Evolutionary conservation across 2,797 vertebrate species (phyloP), one percentile per base, ranked within the genome.

Genomic region (Vireo griseus): DNA sequence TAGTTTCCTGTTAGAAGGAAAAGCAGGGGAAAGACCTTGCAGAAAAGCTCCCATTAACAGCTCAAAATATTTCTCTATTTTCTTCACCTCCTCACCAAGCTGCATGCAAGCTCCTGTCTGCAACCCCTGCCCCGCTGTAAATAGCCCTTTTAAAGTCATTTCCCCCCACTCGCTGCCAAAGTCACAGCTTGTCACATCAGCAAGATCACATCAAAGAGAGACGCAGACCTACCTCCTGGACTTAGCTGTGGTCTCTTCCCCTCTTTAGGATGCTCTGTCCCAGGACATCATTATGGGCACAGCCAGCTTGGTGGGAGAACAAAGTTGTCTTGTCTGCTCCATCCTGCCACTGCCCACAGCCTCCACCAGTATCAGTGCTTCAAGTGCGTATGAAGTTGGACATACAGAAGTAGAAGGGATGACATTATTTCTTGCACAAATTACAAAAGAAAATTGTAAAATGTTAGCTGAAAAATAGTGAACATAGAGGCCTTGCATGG

Each of bases 161-260:
- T 7, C 28, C 16, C 65, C 10, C 83, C 9, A 5, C 2, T 9
- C 1, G 1, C 19, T 5, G 5, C 42, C 15, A 9, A 44, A 75
- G 40, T 54, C 58, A 57, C 35, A 67, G 59, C 24, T 44, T 55
- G 28, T 72, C 37, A 44, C 16, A 47, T 48, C 18, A 39, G 54
- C 50, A 45, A 50, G 73, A 80, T 14, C 6, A 11, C 37, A 61
- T 39, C 65, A 42, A 47, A 40, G 20, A 51, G 26, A 44, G 33
- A 16, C 48, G 58, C 63, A 80, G 39, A 94, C 87, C 48, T 84
- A 96, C 95, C 95, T 94, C 84, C 61, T 58, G 29, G 51, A 24
- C 5, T 82, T 62, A 21, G 45, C 40, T 85, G 69, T 45, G 55
- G 29, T 47, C 44, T 77, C 57, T 48, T 72, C 26, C 39, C 28